These are phyloP conservation scores for Aradophagus sp. DNA, from an alignment of 1,140 invertebrate species.

Conservation along the genomic window DNA sequence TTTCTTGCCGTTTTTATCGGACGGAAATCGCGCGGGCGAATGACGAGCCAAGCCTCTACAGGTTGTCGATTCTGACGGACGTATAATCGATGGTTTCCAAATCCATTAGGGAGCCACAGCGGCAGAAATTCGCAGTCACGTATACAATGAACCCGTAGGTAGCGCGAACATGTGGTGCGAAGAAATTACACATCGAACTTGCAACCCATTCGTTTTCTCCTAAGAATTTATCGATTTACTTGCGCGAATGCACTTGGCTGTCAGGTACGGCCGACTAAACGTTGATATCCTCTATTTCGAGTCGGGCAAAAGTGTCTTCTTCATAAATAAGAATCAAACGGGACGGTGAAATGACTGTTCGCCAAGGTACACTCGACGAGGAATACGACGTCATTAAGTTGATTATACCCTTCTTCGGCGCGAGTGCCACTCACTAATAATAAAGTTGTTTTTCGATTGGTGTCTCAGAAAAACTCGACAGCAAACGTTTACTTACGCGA, in stretches of 20 bases:
- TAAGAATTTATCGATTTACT: slow-evolving; percentile 29
- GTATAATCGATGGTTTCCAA: slow-evolving; percentile 54
- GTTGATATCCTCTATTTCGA: no score
- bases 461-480: slow-evolving; percentile 3
- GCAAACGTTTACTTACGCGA: slow-evolving; percentile 15
- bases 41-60: slow-evolving; percentile 52
- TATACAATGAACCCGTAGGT: slow-evolving; percentile 43
- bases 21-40: slow-evolving; percentile 22
- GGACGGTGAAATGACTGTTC: slow-evolving; percentile 3
- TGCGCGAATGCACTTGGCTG: background rate
- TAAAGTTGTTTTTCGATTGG: slow-evolving; percentile 10
- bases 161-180: slow-evolving; percentile 33
- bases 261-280: slow-evolving; percentile 4
- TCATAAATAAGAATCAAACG: slow-evolving; percentile 29
- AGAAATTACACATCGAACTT: slow-evolving; percentile 38
- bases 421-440: slow-evolving; percentile 19
- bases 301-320: slow-evolving; percentile 3
- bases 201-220: slow-evolving; percentile 30
- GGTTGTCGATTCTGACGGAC: slow-evolving; percentile 56
- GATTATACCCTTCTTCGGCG: slow-evolving; percentile 5
- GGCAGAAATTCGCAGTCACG: slow-evolving; percentile 45
- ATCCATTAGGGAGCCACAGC: slow-evolving; percentile 47
- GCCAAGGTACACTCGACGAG: slow-evolving; percentile 3
- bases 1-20: slow-evolving; percentile 33
- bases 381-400: slow-evolving; percentile 3